Conservation (phyloP, 1,140 invertebrate species). For the Euschistus heros region DNA sequence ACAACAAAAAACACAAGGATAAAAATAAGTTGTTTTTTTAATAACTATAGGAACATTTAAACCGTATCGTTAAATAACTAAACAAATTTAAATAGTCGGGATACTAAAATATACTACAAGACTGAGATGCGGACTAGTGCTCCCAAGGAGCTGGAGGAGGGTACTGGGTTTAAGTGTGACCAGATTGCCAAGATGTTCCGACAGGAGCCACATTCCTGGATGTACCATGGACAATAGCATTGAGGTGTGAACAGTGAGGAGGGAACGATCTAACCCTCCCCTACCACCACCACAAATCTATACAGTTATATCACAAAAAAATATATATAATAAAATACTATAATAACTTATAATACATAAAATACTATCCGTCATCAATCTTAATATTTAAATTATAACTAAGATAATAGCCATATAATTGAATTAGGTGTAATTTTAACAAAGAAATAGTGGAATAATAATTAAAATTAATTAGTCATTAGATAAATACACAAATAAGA, state of each 20-base stretch:
- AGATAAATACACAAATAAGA: no score
- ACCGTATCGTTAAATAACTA: no score
- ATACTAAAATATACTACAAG: background rate
- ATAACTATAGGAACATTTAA: no score
- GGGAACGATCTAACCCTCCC: background rate
- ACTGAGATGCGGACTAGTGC: background rate
- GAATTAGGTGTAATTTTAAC: no score
- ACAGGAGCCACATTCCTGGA: slow-evolving; percentile 17
- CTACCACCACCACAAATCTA: background rate
- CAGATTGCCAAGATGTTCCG: background rate
- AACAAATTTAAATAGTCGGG: no score
- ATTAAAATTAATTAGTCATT: no score
- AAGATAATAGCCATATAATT: no score
- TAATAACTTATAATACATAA: background rate
- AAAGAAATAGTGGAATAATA: no score
- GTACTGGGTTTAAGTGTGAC: slow-evolving; percentile 11
- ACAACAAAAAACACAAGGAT: no score
- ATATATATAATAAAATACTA: background rate
- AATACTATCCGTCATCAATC: background rate
- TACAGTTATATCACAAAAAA: background rate
- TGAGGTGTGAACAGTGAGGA: slow-evolving; percentile 16
- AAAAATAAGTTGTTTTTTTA: no score
- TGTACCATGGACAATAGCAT: slow-evolving; percentile 21
- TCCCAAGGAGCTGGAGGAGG: background rate
- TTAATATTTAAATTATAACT: no score